phyloP scores from a whole-genome alignment of 2,797 vertebrate genomes.

The Acanthurus lineatus region DNA sequence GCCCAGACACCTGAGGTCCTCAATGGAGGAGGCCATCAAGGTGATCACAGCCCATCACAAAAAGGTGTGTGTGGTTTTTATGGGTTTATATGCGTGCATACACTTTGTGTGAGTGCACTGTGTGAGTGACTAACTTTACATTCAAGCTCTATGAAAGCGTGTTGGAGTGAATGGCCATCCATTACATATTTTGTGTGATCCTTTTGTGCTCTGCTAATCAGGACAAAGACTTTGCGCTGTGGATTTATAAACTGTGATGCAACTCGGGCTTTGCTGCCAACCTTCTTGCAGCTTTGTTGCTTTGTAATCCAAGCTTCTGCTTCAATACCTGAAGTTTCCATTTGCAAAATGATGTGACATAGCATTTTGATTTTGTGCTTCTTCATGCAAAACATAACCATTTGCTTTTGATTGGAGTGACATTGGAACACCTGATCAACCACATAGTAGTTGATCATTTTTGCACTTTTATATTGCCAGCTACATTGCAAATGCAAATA shows the following conservation, averaged over 20 bases:
- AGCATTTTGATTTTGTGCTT: slow-evolving; percentile 72
- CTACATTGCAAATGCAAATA: slow-evolving; percentile 93
- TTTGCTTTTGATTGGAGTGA: slow-evolving; percentile 71
- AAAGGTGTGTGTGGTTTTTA: slow-evolving; percentile 78
- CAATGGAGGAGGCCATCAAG: slow-evolving; percentile 84
- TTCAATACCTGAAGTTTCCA: slow-evolving; percentile 50
- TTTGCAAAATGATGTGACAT: slow-evolving; percentile 55
- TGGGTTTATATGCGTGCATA: slow-evolving; percentile 20
- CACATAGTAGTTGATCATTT: slow-evolving; percentile 66
- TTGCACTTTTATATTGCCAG: slow-evolving; percentile 90
- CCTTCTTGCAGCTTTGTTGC: slow-evolving; percentile 68
- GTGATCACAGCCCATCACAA: slow-evolving; percentile 75
- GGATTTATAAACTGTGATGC: slow-evolving; percentile 49
- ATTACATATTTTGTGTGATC: slow-evolving; percentile 58
- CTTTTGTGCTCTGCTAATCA: slow-evolving; percentile 32
- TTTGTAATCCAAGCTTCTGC: slow-evolving; percentile 62
- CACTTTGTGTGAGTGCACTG: slow-evolving; percentile 7
- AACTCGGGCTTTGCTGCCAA: slow-evolving; percentile 61
- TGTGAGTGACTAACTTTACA: slow-evolving; percentile 1
- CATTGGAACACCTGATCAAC: slow-evolving; percentile 74
- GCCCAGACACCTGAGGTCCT: slow-evolving; percentile 81
- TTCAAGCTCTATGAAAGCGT: slow-evolving; percentile 1
- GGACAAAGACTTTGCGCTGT: slow-evolving; percentile 29
- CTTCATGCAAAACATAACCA: slow-evolving; percentile 71
- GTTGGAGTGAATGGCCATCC: slow-evolving; percentile 25